Evolutionary conservation across 2,888 invertebrate genomes (phyloP).

Genomic region (Sympetrum striolatum): DNA sequence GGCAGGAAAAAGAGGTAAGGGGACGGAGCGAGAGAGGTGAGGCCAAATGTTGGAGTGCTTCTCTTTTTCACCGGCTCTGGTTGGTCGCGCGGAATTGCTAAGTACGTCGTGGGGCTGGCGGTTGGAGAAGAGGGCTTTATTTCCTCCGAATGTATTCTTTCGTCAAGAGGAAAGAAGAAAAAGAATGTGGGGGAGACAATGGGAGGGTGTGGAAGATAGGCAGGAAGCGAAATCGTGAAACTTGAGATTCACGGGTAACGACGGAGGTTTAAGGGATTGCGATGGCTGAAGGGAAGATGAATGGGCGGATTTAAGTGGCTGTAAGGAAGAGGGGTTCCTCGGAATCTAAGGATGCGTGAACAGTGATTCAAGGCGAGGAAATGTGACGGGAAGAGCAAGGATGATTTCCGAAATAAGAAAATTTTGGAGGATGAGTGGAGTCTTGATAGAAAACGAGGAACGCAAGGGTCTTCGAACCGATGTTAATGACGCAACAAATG

Average conservation of each 20-base stretch:
- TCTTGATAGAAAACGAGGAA: neutral
- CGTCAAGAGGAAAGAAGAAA: neutral
- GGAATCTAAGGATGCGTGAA: neutral
- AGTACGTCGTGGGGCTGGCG: neutral
- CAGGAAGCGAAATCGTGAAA: neutral
- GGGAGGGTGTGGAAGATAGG: neutral
- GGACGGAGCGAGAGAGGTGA: neutral
- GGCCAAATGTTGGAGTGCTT: neutral
- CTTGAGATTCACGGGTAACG: neutral
- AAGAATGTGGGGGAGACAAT: neutral
- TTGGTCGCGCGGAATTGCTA: neutral
- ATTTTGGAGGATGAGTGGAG: neutral
- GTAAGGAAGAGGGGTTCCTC: neutral
- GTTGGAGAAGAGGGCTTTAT: neutral
- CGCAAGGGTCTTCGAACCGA: neutral
- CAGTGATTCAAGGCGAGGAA: neutral
- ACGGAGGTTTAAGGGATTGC: neutral
- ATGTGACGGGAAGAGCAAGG: too few relatives aligned
- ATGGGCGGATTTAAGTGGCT: neutral
- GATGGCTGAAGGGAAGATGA: neutral
- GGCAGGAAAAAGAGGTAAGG: conserved; percentile 24
- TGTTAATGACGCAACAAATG: too few relatives aligned
- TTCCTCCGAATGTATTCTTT: neutral
- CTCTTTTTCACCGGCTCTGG: neutral
- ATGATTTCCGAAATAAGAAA: too few relatives aligned